Evolutionary conservation across 2,113 vertebrate genomes (phyloP).

Genomic region (Festucalex cinctus): DNA sequence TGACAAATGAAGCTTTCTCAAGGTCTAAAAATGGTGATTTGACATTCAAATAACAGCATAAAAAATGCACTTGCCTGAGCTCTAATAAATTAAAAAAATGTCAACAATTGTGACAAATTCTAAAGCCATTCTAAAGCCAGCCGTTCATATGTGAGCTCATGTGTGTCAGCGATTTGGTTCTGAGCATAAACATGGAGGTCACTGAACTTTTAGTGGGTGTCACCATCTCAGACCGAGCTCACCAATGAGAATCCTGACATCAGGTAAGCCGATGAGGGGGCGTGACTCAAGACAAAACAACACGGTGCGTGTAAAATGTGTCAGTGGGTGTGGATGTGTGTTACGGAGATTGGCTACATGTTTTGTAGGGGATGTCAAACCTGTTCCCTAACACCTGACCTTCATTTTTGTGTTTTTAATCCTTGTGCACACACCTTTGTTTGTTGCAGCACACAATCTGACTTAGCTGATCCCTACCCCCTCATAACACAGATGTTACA

Average conservation of each 20-base stretch:
- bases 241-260: slow-evolving; percentile 52
- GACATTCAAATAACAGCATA: background rate
- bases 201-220: slow-evolving; percentile 46
- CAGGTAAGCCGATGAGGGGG: slow-evolving; percentile 35
- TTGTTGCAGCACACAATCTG: slow-evolving; percentile 25
- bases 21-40: too few relatives aligned
- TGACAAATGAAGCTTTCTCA: too few relatives aligned
- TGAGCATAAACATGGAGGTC: slow-evolving; percentile 23
- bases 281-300: slow-evolving; percentile 24
- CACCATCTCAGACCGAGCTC: background rate
- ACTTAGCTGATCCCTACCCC: slow-evolving; percentile 31
- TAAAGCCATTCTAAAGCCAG: background rate
- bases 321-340: slow-evolving; percentile 32
- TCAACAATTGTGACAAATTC: background rate
- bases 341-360: slow-evolving; percentile 28
- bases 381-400: slow-evolving; percentile 21
- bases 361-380: slow-evolving; percentile 6
- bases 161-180: background rate
- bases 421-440: slow-evolving; percentile 4
- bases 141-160: background rate
- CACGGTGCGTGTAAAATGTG: slow-evolving; percentile 12
- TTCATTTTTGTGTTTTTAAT: background rate
- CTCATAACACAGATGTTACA: slow-evolving; percentile 31
- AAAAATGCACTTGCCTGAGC: too few relatives aligned
- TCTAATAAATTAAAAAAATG: background rate